phyloP scores from a whole-genome alignment of 2,113 vertebrate genomes.

The Myxocyprinus asiaticus region DNA sequence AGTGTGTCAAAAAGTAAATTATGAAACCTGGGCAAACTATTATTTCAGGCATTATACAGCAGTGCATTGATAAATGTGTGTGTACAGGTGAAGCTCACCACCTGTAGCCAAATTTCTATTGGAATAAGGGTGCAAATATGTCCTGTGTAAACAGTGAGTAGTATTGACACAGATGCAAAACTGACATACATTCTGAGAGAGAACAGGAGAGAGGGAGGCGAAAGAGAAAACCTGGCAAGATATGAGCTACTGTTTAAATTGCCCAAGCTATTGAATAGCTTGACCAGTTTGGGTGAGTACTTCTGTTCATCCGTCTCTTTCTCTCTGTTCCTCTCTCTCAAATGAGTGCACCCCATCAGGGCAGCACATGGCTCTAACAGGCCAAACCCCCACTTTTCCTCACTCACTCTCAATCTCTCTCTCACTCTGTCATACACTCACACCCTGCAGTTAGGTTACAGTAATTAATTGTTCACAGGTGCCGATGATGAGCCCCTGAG shows the following conservation, averaged over 20 bases:
- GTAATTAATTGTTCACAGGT: slow-evolving; percentile 91
- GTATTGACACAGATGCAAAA: slow-evolving; percentile 32
- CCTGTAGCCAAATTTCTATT: slow-evolving; percentile 14
- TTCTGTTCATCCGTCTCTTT: slow-evolving; percentile 43
- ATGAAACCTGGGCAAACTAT: neutral
- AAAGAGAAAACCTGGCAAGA: slow-evolving; percentile 31
- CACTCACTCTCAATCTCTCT: slow-evolving; percentile 22
- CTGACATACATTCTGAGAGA: slow-evolving; percentile 5
- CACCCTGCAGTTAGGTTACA: slow-evolving; percentile 83
- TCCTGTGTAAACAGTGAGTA: slow-evolving; percentile 9
- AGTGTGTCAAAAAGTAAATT: neutral
- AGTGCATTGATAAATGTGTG: neutral
- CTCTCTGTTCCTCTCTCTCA: slow-evolving; percentile 39
- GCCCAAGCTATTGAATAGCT: slow-evolving; percentile 43
- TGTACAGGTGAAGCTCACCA: neutral
- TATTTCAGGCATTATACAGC: neutral
- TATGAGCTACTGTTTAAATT: slow-evolving; percentile 43
- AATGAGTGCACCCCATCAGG: slow-evolving; percentile 32
- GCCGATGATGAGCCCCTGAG: slow-evolving; percentile 83
- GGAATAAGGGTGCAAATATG: slow-evolving; percentile 25
- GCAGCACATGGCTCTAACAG: slow-evolving; percentile 54
- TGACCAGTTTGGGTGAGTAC: slow-evolving; percentile 31
- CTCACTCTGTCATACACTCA: slow-evolving; percentile 24
- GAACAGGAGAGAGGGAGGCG: neutral
- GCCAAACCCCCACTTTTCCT: slow-evolving; percentile 39